A percentile compares a stretch with the other conserved stretches of the same genome.
Conservation (phyloP, 1,140 invertebrate genomes). For the Aphis gossypii region DNA sequence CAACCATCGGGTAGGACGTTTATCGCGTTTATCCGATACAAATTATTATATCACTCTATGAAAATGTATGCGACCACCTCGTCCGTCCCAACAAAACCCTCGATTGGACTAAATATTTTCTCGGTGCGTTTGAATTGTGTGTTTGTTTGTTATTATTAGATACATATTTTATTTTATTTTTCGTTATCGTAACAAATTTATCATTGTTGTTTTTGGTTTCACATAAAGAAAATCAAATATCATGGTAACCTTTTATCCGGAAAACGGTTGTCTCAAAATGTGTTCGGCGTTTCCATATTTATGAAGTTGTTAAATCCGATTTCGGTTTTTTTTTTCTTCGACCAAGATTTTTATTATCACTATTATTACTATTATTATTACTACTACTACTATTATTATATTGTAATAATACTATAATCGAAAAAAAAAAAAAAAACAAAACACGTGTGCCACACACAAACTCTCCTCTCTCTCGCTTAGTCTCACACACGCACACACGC, state of each 20-base stretch:
- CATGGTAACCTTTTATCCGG: background rate
- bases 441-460: background rate
- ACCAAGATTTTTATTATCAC: background rate
- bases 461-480: background rate
- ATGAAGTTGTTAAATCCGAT: background rate
- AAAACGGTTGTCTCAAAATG: background rate
- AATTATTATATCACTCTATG: background rate
- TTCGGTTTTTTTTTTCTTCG: background rate
- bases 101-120: background rate
- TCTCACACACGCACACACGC: background rate
- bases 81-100: background rate
- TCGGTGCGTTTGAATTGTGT: background rate
- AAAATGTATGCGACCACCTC: background rate
- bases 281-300: constrained; percentile 8
- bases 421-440: background rate
- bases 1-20: background rate
- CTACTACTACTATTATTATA: background rate
- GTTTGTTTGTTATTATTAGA: background rate
- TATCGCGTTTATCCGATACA: background rate
- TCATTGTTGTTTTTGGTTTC: background rate
- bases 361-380: background rate
- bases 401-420: background rate
- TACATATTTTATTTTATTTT: background rate
- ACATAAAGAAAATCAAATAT: background rate
- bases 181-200: background rate